phyloP scores from a whole-genome alignment of 2,113 vertebrate species.

The Delphinapterus leucas region DNA sequence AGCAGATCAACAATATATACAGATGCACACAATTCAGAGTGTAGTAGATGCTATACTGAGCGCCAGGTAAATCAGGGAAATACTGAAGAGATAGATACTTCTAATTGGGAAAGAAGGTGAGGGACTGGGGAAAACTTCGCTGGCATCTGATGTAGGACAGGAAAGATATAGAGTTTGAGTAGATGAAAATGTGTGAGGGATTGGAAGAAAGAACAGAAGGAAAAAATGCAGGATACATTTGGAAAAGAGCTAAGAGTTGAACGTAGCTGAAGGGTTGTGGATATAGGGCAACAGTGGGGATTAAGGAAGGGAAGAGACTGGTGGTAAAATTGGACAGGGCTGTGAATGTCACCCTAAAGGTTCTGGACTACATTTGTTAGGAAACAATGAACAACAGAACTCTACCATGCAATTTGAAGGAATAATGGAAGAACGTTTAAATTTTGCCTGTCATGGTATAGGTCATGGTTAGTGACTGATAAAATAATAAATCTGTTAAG shows the following conservation, averaged over 20 bases:
- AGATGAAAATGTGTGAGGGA: not conserved
- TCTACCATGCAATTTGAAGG: not conserved
- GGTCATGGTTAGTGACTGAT: not conserved
- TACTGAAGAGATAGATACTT: not conserved
- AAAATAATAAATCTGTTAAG: not conserved
- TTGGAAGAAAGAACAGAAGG: not conserved
- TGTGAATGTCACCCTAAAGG: not conserved
- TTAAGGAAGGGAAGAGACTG: not conserved
- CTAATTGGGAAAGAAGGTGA: not conserved
- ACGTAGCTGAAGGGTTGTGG: fast-evolving
- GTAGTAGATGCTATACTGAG: too few species aligned
- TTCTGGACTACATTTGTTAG: not conserved
- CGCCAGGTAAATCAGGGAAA: not conserved
- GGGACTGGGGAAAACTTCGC: fast-evolving
- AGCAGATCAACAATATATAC: not conserved
- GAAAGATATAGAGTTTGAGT: not conserved
- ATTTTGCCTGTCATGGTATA: not conserved
- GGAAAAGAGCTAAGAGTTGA: not conserved
- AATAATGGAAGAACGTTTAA: not conserved
- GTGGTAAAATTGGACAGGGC: not conserved
- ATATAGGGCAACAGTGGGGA: fast-evolving
- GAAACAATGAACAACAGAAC: not conserved
- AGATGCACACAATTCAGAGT: not conserved
- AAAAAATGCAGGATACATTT: not conserved
- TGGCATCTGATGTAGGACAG: not conserved